Base-by-base conservation (phyloP, 2,888 invertebrate genomes). In the Heteromyza rotundicornis region DNA sequence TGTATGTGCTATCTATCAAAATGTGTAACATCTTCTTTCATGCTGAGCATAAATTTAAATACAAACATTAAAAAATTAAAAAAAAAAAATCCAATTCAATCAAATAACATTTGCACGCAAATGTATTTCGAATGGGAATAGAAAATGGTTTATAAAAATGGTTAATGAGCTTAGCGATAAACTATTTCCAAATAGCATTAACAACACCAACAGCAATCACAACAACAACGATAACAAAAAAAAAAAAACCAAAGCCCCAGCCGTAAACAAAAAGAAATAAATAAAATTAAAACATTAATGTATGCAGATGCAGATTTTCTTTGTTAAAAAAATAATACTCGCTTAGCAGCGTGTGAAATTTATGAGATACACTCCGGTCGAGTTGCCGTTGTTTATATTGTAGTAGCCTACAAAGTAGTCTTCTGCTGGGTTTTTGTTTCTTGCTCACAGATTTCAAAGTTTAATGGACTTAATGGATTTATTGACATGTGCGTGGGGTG, bases 161-260 rank as follows among this genome's bases (percentile, higher is more conserved):
- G 52, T 52, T 52, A 59, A 59, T 59, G 40, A 59, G 40, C 44
- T 52, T 59, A 20, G 53, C 59, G 59, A 52, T 59, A 52, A 59
- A 44, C 52, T 59, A 59, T 52, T 59, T 59, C 47, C 47, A 47
- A 47, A 47, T 14, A 47, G 12, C 12, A 32, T 8, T 32, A 32
- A 32, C 32, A 8, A 32, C 32, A 40, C 16, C 10, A n/a, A 40
- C 40, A 40, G 14, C 16, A 40, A 40, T n/a, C 10, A 40, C 40
- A 40, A 40, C 3, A n/a, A 40, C 17, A 47, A 19, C 47, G n/a
- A n/a, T n/a, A n/a, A n/a, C n/a, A n/a, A n/a, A n/a, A n/a, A 32
- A 32, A 32, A 12, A 5, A 32, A 32, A 32, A 32, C 32, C 32
- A 32, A 12, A 32, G 32, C 32, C 5, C 5, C 32, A 32, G 12